A percentile compares a stretch with the other conserved stretches of the same genome.
Evolutionary conservation across 30 jellyfish, hydroid and myxozoan species (phyloP).

Genomic region (Pseudorhiza aurosa): DNA sequence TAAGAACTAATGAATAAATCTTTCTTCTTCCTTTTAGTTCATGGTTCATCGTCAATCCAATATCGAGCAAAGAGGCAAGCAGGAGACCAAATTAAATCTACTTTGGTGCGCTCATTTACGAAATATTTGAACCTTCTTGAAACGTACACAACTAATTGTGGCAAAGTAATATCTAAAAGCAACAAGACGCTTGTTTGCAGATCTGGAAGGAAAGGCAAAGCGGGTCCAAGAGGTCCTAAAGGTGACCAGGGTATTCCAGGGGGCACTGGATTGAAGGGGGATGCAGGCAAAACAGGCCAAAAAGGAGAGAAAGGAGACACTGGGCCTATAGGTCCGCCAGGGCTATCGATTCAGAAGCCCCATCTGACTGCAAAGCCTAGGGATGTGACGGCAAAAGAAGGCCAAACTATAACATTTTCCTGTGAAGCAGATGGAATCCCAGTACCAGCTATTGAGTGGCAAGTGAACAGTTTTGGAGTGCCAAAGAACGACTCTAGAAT

Average conservation of each 20-base stretch:
- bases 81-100: not conserved
- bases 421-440: conserved; percentile 35
- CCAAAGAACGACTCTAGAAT: not conserved
- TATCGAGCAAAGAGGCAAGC: not conserved
- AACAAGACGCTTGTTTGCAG: not conserved
- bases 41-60: too few species aligned
- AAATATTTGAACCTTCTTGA: not conserved
- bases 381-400: not conserved
- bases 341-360: conserved; percentile 23
- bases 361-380: not conserved
- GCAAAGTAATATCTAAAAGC: not conserved
- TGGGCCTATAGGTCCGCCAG: conserved; percentile 24
- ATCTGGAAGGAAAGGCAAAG: conserved; percentile 7
- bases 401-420: not conserved
- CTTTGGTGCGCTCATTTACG: not conserved
- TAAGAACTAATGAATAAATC: too few species aligned
- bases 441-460: conserved; percentile 28
- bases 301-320: conserved; percentile 17
- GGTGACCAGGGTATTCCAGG: conserved; percentile 17
- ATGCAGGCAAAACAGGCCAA: not conserved
- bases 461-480: not conserved
- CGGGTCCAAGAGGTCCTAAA: conserved; percentile 35
- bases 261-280: not conserved
- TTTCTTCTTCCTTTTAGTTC: too few species aligned
- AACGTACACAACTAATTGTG: not conserved